Percentiles rank a stretch among this genome's conserved stretches.
phyloP scores from a whole-genome alignment of 2,113 vertebrate genomes.

The Athene cunicularia region DNA sequence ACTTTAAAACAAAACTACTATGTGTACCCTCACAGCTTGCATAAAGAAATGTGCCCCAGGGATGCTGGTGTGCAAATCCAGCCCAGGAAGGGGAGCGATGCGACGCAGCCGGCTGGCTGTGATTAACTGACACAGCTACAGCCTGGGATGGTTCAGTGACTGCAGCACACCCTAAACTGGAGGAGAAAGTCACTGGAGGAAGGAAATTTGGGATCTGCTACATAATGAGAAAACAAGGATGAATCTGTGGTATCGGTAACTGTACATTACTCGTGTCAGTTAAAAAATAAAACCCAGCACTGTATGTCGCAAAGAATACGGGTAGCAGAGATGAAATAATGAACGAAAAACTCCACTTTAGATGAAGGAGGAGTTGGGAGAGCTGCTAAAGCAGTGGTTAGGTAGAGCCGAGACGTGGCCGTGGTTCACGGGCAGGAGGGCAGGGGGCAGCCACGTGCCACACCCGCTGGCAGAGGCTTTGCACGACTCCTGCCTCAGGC shows the following conservation, averaged over 20 bases:
- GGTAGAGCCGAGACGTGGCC: not conserved
- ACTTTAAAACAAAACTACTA: not conserved
- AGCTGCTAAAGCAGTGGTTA: not conserved
- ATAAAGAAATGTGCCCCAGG: accelerated
- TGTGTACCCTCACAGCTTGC: accelerated
- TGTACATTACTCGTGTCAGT: not conserved
- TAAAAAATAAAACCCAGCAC: not conserved
- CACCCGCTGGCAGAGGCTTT: accelerated
- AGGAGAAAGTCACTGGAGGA: not conserved
- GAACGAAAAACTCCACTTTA: not conserved
- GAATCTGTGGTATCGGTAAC: not conserved
- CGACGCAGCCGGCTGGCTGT: accelerated
- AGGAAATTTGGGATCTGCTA: not conserved
- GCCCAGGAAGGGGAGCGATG: accelerated
- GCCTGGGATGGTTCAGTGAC: not conserved
- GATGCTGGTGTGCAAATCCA: not conserved
- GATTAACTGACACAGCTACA: accelerated
- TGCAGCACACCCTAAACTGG: not conserved
- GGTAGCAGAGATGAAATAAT: not conserved
- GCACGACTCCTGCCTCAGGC: not conserved
- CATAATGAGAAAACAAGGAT: not conserved
- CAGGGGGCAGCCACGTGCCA: not conserved
- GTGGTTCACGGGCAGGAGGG: not conserved
- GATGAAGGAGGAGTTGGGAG: not conserved
- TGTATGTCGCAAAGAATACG: not conserved